phyloP scores from a whole-genome alignment of 2,797 vertebrate genomes.

The Sebastes umbrosus region DNA sequence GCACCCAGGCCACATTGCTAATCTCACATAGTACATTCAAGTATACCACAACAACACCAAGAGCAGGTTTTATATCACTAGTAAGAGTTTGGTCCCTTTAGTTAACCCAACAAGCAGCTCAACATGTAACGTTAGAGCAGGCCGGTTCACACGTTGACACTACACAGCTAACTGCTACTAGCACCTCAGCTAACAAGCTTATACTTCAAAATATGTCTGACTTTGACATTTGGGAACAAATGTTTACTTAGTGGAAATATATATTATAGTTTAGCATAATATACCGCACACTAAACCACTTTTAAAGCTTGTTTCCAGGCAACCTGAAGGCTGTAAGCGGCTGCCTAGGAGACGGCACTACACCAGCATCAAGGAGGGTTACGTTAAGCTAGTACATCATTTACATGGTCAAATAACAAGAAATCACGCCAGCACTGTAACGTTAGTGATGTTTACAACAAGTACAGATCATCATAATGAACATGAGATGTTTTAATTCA shows the following conservation, averaged over 20 bases:
- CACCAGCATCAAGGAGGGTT: background rate
- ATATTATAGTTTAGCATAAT: rapidly evolving
- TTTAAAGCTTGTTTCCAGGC: background rate
- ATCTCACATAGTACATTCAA: background rate
- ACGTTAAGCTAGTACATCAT: constrained; percentile 6
- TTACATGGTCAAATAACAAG: background rate
- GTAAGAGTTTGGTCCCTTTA: rapidly evolving
- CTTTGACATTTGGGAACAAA: background rate
- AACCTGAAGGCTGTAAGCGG: background rate
- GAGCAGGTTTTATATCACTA: rapidly evolving
- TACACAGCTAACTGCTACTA: constrained; percentile 1
- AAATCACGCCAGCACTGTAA: constrained; percentile 27
- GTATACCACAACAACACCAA: rapidly evolving
- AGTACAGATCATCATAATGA: rapidly evolving
- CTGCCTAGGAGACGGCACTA: background rate
- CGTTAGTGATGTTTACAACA: background rate
- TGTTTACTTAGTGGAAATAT: rapidly evolving
- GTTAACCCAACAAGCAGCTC: background rate
- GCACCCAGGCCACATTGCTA: rapidly evolving
- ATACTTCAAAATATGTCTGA: rapidly evolving
- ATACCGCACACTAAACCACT: rapidly evolving
- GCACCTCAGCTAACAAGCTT: background rate
- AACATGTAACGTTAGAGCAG: background rate
- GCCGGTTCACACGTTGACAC: constrained; percentile 65
- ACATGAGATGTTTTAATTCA: background rate